Evolutionary conservation across 2,888 invertebrate genomes (phyloP).

Genomic region (Agrochola lota): DNA sequence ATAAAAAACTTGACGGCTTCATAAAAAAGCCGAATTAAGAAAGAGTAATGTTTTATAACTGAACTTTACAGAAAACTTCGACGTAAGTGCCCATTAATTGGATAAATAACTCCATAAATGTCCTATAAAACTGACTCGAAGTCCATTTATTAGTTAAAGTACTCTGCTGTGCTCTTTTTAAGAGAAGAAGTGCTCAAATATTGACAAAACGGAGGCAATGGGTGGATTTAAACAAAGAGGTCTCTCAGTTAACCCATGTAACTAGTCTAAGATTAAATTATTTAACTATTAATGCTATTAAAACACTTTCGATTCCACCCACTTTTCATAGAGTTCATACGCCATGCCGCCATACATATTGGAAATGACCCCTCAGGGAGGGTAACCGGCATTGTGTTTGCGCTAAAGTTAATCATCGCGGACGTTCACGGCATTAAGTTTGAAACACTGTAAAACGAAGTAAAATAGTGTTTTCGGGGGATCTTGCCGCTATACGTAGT

Average conservation of each 20-base stretch:
- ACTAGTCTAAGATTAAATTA: not conserved
- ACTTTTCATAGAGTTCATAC: no score
- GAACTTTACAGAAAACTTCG: slow-evolving; percentile 35
- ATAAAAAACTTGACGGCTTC: not conserved
- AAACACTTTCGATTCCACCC: no score
- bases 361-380: no score
- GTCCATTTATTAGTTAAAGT: slow-evolving; percentile 37
- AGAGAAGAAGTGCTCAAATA: slow-evolving; percentile 24
- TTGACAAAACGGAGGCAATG: not conserved
- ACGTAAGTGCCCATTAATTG: slow-evolving; percentile 49
- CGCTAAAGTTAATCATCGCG: no score
- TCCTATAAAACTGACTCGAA: slow-evolving; percentile 42
- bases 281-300: not conserved
- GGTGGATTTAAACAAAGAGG: not conserved
- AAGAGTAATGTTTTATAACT: slow-evolving; percentile 24
- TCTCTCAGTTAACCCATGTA: not conserved
- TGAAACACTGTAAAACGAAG: no score
- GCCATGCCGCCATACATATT: no score
- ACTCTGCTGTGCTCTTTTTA: slow-evolving; percentile 17
- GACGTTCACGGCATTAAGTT: no score
- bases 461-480: no score
- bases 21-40: not conserved
- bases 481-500: no score
- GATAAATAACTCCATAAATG: slow-evolving; percentile 57
- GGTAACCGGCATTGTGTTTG: no score